Percentiles rank a stretch among this genome's conserved stretches.
These are phyloP conservation scores for Eurois occulta DNA, from an alignment of 2,888 invertebrate genomes.

Conservation along the genomic window DNA sequence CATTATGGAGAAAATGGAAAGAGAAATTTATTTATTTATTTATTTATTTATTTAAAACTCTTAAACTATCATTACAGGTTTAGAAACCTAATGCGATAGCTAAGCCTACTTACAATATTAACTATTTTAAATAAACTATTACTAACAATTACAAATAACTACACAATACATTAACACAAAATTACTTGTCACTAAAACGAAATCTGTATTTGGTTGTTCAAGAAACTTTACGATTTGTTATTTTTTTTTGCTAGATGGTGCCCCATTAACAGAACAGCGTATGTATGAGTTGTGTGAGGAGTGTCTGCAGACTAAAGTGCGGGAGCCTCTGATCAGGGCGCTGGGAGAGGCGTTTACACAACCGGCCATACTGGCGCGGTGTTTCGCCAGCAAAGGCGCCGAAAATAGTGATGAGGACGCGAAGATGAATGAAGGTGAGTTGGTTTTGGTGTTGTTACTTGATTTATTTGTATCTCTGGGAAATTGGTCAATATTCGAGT, in stretches of 20 bases:
- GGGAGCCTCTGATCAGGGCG: constrained; percentile 93
- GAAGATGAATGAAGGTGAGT: constrained; percentile 78
- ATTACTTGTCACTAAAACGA: no score
- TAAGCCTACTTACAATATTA: no score
- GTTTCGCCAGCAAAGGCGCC: constrained; percentile 90
- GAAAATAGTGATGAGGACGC: constrained; percentile 68
- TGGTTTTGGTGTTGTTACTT: background rate
- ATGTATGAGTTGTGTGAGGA: constrained; percentile 94
- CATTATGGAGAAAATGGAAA: constrained; percentile 48
- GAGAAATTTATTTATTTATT: no score
- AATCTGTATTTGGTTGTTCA: constrained; percentile 66
- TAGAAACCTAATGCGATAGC: no score
- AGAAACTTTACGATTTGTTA: constrained; percentile 74
- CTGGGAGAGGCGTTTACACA: constrained; percentile 94
- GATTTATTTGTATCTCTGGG: background rate
- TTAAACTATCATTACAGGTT: no score
- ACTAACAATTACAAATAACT: no score
- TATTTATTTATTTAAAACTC: no score
- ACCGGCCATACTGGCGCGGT: constrained; percentile 91
- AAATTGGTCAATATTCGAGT: background rate
- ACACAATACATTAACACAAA: no score
- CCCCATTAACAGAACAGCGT: constrained; percentile 93
- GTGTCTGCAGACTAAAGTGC: constrained; percentile 92
- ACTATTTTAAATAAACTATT: no score
- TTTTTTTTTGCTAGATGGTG: constrained; percentile 80